A percentile compares a stretch with the other conserved stretches of the same genome.
phyloP scores from a whole-genome alignment of 2,797 vertebrate genomes.

The Leptatherina wallacei region DNA sequence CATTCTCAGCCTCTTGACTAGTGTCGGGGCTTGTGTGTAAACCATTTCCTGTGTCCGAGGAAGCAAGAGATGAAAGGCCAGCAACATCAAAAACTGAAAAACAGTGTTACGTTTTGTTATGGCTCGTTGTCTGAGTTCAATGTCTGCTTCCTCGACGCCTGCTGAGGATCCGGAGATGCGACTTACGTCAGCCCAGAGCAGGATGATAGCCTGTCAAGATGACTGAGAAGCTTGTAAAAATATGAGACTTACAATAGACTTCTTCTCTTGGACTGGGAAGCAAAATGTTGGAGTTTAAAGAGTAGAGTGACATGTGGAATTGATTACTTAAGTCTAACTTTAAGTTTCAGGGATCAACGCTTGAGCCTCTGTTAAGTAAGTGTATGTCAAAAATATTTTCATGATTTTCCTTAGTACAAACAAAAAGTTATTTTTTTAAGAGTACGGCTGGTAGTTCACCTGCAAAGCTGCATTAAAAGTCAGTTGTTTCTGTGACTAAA shows the following conservation, averaged over 20 bases:
- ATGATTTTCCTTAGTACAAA: constrained; percentile 16
- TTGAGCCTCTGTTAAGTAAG: not conserved
- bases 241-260: constrained; percentile 30
- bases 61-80: constrained; percentile 38
- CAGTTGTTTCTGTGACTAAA: not conserved
- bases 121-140: constrained; percentile 28
- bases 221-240: constrained; percentile 54
- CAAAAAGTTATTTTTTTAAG: not conserved
- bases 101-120: constrained; percentile 42
- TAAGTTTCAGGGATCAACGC: constrained; percentile 5
- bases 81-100: constrained; percentile 35
- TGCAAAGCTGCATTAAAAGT: not conserved
- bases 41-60: constrained; percentile 35
- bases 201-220: constrained; percentile 51
- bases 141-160: constrained; percentile 34
- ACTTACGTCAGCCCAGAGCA: constrained; percentile 49
- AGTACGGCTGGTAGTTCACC: not conserved
- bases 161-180: constrained; percentile 43
- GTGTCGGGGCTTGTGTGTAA: constrained; percentile 5
- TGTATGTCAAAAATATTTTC: not conserved
- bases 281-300: constrained; percentile 6
- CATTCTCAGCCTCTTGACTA: constrained; percentile 13
- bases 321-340: constrained; percentile 12
- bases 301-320: constrained; percentile 7
- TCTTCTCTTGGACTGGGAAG: constrained; percentile 12